A percentile compares a stretch with the other conserved stretches of the same genome.
These are phyloP conservation scores for Colistium nudipinnis DNA, from an alignment of 2,113 vertebrate species.

Conservation along the genomic window DNA sequence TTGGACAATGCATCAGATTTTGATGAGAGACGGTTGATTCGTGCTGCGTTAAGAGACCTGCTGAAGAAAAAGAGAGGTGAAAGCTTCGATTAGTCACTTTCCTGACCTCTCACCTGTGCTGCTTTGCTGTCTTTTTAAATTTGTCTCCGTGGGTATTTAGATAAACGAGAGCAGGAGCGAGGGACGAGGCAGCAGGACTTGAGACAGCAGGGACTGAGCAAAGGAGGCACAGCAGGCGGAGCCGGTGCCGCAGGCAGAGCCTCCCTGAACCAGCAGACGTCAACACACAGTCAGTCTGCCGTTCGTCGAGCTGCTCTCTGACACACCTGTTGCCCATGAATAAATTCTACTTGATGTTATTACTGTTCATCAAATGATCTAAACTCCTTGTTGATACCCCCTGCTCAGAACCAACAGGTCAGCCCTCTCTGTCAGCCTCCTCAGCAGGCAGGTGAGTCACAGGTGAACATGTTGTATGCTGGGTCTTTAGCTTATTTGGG, in stretches of 20 bases:
- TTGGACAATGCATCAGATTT: slow-evolving; percentile 88
- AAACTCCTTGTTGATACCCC: not conserved
- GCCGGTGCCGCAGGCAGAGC: slow-evolving; percentile 36
- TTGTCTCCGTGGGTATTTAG: slow-evolving; percentile 66
- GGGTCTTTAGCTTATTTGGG: not conserved
- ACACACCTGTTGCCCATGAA: not conserved
- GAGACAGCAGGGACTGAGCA: slow-evolving; percentile 71
- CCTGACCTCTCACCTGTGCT: too few relatives aligned
- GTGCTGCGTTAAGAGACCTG: slow-evolving; percentile 90
- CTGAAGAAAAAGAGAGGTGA: slow-evolving; percentile 93
- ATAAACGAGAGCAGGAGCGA: slow-evolving; percentile 91
- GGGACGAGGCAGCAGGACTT: slow-evolving; percentile 83
- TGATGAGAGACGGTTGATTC: slow-evolving; percentile 89
- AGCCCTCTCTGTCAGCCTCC: slow-evolving; percentile 79
- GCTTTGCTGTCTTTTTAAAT: not conserved
- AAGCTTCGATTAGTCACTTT: too few relatives aligned
- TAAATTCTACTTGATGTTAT: not conserved
- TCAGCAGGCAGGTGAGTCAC: slow-evolving; percentile 86
- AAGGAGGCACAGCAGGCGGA: slow-evolving; percentile 44
- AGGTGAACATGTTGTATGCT: not conserved
- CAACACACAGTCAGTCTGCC: slow-evolving; percentile 46
- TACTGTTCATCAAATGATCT: not conserved
- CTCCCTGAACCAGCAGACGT: slow-evolving; percentile 48
- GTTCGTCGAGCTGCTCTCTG: not conserved
- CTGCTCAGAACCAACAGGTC: slow-evolving; percentile 78